phyloP scores from a whole-genome alignment of 2,888 invertebrate species.

The Miltochrista miniata region DNA sequence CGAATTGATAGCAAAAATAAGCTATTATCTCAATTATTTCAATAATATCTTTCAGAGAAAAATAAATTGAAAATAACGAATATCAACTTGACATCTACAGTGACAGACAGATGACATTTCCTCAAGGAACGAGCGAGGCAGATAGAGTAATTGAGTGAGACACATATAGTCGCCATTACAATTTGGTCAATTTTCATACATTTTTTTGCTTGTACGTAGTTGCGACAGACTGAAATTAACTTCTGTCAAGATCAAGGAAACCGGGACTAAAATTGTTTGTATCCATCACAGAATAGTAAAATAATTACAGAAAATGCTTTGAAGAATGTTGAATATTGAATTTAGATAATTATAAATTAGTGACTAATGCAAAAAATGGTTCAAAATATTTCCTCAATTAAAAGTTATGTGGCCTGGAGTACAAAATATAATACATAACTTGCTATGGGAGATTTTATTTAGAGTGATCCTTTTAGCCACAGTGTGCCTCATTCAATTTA shows the following conservation, averaged over 20 bases:
- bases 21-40: too few relatives aligned
- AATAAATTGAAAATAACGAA: too few relatives aligned
- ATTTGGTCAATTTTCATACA: too few relatives aligned
- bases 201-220: too few relatives aligned
- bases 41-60: too few relatives aligned
- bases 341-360: not conserved
- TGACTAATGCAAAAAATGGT: not conserved
- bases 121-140: too few relatives aligned
- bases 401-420: constrained; percentile 38
- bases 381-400: constrained; percentile 3
- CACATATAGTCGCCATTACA: too few relatives aligned
- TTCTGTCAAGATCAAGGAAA: not conserved
- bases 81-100: too few relatives aligned
- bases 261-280: not conserved
- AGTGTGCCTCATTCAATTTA: constrained; percentile 78
- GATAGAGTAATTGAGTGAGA: too few relatives aligned
- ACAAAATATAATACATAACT: constrained; percentile 30
- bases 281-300: not conserved
- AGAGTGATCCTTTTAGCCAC: constrained; percentile 44
- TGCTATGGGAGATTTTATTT: constrained; percentile 44
- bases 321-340: not conserved
- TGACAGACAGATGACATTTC: too few relatives aligned
- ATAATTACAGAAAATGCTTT: not conserved
- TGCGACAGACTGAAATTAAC: too few relatives aligned
- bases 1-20: too few relatives aligned